Base-by-base conservation (phyloP, 2,797 vertebrate genomes). In the Eulemur mongoz region DNA sequence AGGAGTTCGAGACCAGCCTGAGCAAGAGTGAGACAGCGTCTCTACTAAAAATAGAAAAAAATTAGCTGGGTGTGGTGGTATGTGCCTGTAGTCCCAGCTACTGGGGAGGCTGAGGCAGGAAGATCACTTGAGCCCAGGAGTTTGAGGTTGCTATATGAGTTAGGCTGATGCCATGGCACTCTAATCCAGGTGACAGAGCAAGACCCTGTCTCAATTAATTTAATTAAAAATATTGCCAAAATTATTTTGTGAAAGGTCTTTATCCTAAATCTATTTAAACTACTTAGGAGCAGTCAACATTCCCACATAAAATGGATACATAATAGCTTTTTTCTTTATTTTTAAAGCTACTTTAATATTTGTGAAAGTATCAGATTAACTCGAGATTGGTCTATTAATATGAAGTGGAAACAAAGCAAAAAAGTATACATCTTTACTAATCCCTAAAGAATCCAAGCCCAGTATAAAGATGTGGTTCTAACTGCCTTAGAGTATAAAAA, bases 271-370 rank as follows among this genome's bases (percentile, higher is more conserved):
- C 17, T 90, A n/a, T 75, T 81, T 75, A 92, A 63, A 93, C 32
- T 90, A 43, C 45, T 80, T 81, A 79, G 30, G 48, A 93, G 27
- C 10, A 82, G 27, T 91, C 35, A 73, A 7, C 69, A 93, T 76
- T 92, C 61, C 69, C 65, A 92, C 22, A 87, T 59, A 83, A 93
- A 90, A 73, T 93, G 35, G 11, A 45, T 45, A 73, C 23, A n/a
- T 73, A 82, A 92, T 63, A 89, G 30, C 50, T 78, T 76, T 91
- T 45, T 92, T 95, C 30, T 88, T 95, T 57, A 80, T 93, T 88
- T 87, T 69, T 70, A 96, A 96, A 92, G 50, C 43, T 84, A 50
- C 25, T 85, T 69, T 70, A 87, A 50, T 65, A 54, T 78, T 73
- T 92, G 25, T 84, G 48, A 94, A 86, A 63, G 38, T 50, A 72